phyloP scores from a whole-genome alignment of 1,140 invertebrate species.

The Ruditapes philippinarum region DNA sequence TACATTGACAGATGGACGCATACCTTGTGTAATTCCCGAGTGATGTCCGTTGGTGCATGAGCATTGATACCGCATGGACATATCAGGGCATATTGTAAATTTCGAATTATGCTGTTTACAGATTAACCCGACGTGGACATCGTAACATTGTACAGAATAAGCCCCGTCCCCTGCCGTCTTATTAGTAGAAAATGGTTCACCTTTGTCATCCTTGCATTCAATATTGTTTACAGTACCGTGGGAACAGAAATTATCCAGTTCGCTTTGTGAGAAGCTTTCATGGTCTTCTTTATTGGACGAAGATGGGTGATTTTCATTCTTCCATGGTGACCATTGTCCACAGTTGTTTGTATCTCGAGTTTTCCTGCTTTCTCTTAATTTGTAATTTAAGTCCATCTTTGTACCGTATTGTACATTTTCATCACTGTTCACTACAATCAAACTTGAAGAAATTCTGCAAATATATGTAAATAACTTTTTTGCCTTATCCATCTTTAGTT shows the following conservation, averaged over 20 bases:
- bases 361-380: too few relatives aligned
- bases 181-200: neutral
- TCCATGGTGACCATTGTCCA: neutral
- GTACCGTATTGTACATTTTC: too few relatives aligned
- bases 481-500: too few relatives aligned
- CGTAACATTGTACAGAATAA: neutral
- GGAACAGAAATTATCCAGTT: neutral
- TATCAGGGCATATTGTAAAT: neutral
- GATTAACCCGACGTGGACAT: neutral
- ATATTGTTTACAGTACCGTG: neutral
- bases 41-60: neutral
- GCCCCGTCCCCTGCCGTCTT: neutral
- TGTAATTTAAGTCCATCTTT: too few relatives aligned
- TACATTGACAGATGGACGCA: too few relatives aligned
- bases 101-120: neutral
- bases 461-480: too few relatives aligned
- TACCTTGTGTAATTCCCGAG: too few relatives aligned
- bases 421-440: too few relatives aligned
- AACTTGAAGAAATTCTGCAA: too few relatives aligned
- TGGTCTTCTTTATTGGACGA: neutral
- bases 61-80: constrained; percentile 21
- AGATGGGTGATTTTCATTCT: constrained; percentile 2
- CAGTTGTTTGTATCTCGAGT: too few relatives aligned
- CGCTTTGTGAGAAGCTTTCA: neutral
- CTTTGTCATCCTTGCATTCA: constrained; percentile 12